Base-by-base conservation (phyloP, 2,888 invertebrate species). In the Orgyia antiqua region DNA sequence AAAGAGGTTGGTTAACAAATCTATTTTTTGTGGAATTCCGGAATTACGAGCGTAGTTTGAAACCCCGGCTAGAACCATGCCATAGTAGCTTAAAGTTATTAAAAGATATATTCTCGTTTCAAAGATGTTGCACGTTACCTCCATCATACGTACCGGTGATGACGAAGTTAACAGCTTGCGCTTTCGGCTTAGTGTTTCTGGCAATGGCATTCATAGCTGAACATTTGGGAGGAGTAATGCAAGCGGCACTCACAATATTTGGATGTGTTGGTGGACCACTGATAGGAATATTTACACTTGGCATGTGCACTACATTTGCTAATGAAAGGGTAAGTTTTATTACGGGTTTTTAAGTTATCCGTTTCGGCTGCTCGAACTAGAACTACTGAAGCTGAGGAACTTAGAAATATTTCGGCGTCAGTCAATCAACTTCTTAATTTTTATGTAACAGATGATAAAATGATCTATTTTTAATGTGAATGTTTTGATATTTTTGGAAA, bases 211-310 rank as follows among this genome's bases (percentile, higher is more conserved):
- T 95, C 67, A 55, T 95, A 3, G 95, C 95, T 0, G 92, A 96
- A 48, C 87, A 91, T 33, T 79, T 97, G 25, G 96, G 95, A 0
- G 94, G 94, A 0, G 88, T 97, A n/a, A 82, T 97, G n/a, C 94
- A 96, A 75, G 93, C 94, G 0, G 90, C 95, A 0, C 76, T 96
- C 5, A 94, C 94, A 0, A 93, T 96, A 45, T 95, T 96, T 58
- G 96, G 95, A 1, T 92, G 95, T 0, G 91, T 94, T 2, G 96
- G 96, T 0, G 96, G 96, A 0, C 96, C 96, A 0, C 68, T 96
- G n/a, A 77, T 96, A 12, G 95, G 93, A 0, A 78, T 96, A 1
- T 97, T 96, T 64, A 92, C 94, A 0, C 76, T 96, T 13, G 96
- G 96, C 48, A 95, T 97, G 93, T 91, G 92, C 45, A 91, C 92